These are phyloP conservation scores for Diorhabda carinulata DNA, from an alignment of 1,140 invertebrate genomes.

Conservation along the genomic window DNA sequence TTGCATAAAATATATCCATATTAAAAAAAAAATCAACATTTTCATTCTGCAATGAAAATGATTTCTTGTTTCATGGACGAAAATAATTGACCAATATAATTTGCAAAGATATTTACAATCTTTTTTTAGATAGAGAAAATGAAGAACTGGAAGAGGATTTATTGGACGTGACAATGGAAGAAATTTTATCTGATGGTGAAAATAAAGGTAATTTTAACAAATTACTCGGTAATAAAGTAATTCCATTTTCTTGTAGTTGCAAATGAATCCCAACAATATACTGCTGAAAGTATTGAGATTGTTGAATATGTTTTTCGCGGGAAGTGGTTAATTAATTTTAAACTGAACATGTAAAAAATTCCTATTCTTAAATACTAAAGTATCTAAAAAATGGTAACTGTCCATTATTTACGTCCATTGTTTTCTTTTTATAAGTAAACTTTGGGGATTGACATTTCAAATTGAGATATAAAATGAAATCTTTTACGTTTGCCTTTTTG, in stretches of 20 bases:
- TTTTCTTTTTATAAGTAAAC: no score
- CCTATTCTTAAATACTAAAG: background rate
- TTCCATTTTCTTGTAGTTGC: background rate
- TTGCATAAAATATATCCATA: background rate
- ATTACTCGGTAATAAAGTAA: background rate
- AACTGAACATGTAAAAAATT: background rate
- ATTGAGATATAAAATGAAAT: no score
- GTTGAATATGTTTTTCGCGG: background rate
- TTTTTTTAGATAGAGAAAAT: background rate
- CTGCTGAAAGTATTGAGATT: background rate
- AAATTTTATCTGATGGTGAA: constrained; percentile 8
- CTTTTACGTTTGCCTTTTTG: no score
- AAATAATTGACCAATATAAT: background rate
- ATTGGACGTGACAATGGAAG: constrained; percentile 9
- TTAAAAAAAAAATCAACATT: background rate
- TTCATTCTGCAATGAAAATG: background rate
- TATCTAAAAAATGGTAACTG: background rate
- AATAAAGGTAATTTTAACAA: background rate
- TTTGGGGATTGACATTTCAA: no score
- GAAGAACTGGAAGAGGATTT: constrained; percentile 2
- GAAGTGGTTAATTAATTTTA: background rate
- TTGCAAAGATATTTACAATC: background rate
- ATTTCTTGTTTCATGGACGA: background rate
- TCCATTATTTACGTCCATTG: no score
- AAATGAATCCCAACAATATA: background rate